These are phyloP conservation scores for Chrysolina oricalcia DNA, from an alignment of 2,888 invertebrate genomes.

Conservation along the genomic window DNA sequence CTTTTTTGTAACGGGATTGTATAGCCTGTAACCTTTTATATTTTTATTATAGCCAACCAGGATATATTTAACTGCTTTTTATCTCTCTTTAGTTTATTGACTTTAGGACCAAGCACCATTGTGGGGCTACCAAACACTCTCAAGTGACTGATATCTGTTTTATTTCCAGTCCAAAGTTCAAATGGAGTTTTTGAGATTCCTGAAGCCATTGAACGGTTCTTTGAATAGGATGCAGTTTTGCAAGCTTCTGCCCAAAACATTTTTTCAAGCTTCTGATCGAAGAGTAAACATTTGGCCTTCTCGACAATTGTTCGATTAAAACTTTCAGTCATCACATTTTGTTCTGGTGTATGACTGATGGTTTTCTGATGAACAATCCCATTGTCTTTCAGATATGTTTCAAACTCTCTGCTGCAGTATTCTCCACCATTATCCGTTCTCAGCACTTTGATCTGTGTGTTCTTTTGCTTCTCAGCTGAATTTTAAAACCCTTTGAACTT, in stretches of 20 bases:
- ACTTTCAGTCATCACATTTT: no score
- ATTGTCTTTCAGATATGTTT: no score
- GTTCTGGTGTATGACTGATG: no score
- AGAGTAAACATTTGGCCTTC: not conserved
- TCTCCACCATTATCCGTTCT: constrained; percentile 30
- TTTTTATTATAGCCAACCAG: no score
- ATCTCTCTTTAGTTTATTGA: constrained; percentile 53
- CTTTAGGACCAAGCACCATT: constrained; percentile 54
- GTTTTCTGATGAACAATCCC: no score
- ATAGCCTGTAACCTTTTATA: no score
- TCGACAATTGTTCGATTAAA: no score
- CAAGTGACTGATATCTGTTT: constrained; percentile 54
- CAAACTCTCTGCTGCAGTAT: constrained; percentile 14
- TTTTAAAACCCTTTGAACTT: constrained; percentile 39
- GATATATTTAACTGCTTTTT: constrained; percentile 50
- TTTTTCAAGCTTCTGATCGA: constrained; percentile 21
- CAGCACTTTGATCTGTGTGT: constrained; percentile 30
- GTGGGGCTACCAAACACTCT: constrained; percentile 49
- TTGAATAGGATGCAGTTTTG: not conserved
- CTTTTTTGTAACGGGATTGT: no score
- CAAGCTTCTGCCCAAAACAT: constrained; percentile 11
- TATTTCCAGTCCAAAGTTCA: constrained; percentile 18
- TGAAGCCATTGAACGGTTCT: constrained; percentile 1
- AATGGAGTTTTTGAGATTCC: constrained; percentile 4
- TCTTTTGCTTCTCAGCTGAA: constrained; percentile 32